Conservation (phyloP, 2,797 vertebrate species). For the Lindbergichthys nudifrons region DNA sequence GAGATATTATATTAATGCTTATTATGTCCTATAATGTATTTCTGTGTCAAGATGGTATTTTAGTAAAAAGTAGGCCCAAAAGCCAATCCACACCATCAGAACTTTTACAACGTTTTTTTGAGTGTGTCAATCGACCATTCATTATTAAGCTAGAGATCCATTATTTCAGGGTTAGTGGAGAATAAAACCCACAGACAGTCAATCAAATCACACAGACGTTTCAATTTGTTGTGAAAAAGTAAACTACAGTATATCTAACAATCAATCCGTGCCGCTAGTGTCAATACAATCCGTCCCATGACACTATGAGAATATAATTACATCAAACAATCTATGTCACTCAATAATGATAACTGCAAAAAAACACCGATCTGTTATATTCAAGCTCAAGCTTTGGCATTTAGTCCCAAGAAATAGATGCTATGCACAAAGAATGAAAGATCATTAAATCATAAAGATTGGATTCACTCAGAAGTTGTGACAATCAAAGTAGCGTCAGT, state of each 20-base stretch:
- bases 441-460: constrained; percentile 25
- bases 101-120: background rate
- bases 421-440: constrained; percentile 3
- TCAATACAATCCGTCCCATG: background rate
- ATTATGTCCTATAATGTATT: background rate
- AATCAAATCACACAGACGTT: background rate
- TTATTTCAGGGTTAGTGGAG: background rate
- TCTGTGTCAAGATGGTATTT: background rate
- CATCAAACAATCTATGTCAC: background rate
- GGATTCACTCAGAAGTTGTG: constrained; percentile 17
- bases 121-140: background rate
- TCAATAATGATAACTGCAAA: background rate
- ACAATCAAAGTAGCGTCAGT: constrained; percentile 13
- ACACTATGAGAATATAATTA: background rate
- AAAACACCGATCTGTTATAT: background rate
- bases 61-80: background rate
- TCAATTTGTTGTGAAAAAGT: constrained; percentile 5
- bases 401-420: constrained; percentile 26
- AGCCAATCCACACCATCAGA: constrained; percentile 1
- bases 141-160: background rate
- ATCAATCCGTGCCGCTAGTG: background rate
- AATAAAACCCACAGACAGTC: background rate
- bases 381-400: constrained; percentile 10
- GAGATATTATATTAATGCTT: background rate
- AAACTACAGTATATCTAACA: background rate